Conservation (phyloP, 2,888 invertebrate genomes). For the Drosophila bunnanda region DNA sequence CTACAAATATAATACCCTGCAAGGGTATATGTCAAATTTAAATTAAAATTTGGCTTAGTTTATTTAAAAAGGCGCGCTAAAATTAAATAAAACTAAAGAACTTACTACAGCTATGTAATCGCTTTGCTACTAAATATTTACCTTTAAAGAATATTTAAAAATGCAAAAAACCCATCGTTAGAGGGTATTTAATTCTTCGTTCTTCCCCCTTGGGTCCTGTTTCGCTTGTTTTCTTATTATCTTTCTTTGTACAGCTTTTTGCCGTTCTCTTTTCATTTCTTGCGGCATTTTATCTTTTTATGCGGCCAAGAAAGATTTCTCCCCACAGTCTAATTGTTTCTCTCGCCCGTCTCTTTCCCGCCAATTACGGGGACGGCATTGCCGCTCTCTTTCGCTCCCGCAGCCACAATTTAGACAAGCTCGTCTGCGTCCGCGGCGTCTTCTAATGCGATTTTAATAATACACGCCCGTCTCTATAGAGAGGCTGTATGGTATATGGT, state of each 20-base stretch:
- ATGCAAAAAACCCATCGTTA: neutral
- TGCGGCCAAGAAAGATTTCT: slow-evolving; percentile 56
- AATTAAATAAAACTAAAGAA: no score
- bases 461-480: slow-evolving; percentile 81
- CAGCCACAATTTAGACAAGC: slow-evolving; percentile 68
- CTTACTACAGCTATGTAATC: no score
- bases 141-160: neutral
- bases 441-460: slow-evolving; percentile 85
- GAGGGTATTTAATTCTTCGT: neutral
- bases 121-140: no score
- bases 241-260: slow-evolving; percentile 12
- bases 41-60: no score
- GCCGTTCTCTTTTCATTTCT: slow-evolving; percentile 32
- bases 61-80: no score
- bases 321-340: slow-evolving; percentile 70
- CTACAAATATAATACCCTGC: no score
- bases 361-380: slow-evolving; percentile 10
- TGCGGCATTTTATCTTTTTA: slow-evolving; percentile 47
- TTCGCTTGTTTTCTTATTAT: slow-evolving; percentile 9
- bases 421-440: slow-evolving; percentile 65
- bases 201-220: slow-evolving; percentile 8
- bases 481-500: slow-evolving; percentile 22
- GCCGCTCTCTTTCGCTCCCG: slow-evolving; percentile 18
- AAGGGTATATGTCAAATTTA: no score
- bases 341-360: slow-evolving; percentile 9